These are phyloP conservation scores for Sebastes dallii DNA, from an alignment of 2,797 vertebrate species.

Conservation along the genomic window DNA sequence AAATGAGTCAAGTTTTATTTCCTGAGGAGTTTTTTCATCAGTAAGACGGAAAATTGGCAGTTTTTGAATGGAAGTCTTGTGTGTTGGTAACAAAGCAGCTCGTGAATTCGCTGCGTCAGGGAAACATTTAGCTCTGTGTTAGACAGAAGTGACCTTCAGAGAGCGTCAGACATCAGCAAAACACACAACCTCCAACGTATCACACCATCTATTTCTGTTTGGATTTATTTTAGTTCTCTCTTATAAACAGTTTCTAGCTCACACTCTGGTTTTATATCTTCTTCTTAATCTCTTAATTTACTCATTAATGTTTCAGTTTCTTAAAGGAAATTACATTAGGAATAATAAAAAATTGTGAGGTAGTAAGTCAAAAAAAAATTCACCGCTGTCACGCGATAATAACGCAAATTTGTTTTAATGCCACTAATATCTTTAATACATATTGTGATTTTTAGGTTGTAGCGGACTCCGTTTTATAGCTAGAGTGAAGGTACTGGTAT, in stretches of 20 bases:
- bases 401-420: too few species aligned
- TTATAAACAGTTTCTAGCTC: not conserved
- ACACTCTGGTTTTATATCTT: not conserved
- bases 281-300: not conserved
- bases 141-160: constrained; percentile 14
- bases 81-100: not conserved
- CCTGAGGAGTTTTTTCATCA: not conserved
- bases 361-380: not conserved
- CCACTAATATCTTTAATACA: too few species aligned
- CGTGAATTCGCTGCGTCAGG: not conserved
- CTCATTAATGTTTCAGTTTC: not conserved
- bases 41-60: not conserved
- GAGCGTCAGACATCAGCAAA: not conserved
- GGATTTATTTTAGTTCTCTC: not conserved
- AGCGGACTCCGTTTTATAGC: too few species aligned
- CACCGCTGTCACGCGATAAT: too few species aligned
- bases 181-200: not conserved
- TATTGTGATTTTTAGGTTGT: too few species aligned
- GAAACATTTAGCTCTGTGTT: not conserved
- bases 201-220: not conserved
- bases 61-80: not conserved
- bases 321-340: too few species aligned
- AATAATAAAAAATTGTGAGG: not conserved
- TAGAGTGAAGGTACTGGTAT: too few species aligned
- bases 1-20: not conserved